Base-by-base conservation (phyloP, 2,113 vertebrate genomes). In the Zosterops hypoxanthus region DNA sequence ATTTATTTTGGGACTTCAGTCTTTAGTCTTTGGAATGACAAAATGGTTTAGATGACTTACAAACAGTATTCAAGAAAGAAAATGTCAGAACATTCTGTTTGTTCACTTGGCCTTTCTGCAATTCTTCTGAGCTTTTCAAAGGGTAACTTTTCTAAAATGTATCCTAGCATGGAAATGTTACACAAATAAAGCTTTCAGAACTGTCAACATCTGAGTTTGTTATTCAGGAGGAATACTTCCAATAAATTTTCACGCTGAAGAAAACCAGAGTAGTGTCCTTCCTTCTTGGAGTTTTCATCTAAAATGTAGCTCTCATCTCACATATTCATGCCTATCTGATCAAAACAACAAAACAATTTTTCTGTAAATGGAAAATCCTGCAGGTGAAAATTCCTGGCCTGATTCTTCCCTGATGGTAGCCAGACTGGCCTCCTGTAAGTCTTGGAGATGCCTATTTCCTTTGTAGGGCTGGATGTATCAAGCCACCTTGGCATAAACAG, bases 141-240 rank as follows among this genome's bases (percentile, higher is more conserved):
- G 53, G 4, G 12, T 26, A 76, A 53, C 81, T 88, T 90, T 95
- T 86, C 82, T 88, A 77, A 72, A 85, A 82, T 56, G 53, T 71
- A 82, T 88, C 70, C 49, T 94, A 85, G 55, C 66, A 80, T 92
- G 70, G 76, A 80, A 90, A 88, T 5, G 0, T 64, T 85, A 64
- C 20, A 82, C 75, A 94, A 94, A 82, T 92, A 76, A 93, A 90
- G 31, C 75, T 93, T 95, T 95, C 90, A 60, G 65, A 95, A 80
- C 79, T 96, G 95, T 92, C 88, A 94, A 50, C 90, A 92, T 97
- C 90, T 93, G 82, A 94, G 65, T 85, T 87, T 90, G 75, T 59
- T 96, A 87, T 92, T 87, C 73, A 85, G 65, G 53, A 69, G 73
- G 46, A 88, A 39, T 76, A 94, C 61, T 87, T 92, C 92, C 90